Percentiles rank a stretch among this genome's conserved stretches.
Evolutionary conservation across 2,113 vertebrate genomes (phyloP).

Genomic region (Ahaetulla prasina): DNA sequence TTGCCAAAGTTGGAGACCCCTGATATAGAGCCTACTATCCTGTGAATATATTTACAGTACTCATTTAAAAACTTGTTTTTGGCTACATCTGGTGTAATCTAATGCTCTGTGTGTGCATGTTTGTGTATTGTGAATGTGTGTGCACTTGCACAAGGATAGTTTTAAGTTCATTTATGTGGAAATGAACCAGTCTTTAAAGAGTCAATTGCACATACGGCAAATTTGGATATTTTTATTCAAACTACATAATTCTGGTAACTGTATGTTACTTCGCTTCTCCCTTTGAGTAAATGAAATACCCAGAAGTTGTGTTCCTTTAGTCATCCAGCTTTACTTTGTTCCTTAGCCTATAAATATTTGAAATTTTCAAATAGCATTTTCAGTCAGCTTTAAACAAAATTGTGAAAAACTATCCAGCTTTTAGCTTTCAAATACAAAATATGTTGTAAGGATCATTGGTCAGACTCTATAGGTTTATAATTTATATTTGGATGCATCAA

Average conservation of each 20-base stretch:
- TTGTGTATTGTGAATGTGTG: not conserved
- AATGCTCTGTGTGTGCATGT: fast-evolving
- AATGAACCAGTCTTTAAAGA: fast-evolving
- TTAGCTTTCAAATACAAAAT: not conserved
- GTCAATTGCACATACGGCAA: fast-evolving
- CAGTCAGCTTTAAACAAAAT: not conserved
- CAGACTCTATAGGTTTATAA: not conserved
- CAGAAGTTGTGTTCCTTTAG: fast-evolving
- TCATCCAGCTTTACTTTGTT: fast-evolving
- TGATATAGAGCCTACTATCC: conserved; percentile 10
- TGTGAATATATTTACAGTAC: not conserved
- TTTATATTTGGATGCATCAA: not conserved
- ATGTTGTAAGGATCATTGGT: not conserved
- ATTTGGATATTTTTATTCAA: not conserved
- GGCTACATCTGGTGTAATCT: not conserved
- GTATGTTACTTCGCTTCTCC: not conserved
- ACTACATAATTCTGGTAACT: conserved; percentile 27
- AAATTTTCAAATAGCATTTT: conserved; percentile 33
- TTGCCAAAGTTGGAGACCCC: too few species aligned
- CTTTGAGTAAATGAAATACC: fast-evolving
- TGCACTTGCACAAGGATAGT: not conserved
- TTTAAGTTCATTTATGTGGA: not conserved
- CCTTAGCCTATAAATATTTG: fast-evolving
- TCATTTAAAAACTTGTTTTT: not conserved
- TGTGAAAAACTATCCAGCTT: not conserved